Percentiles rank a stretch among this genome's conserved stretches.
Evolutionary conservation across 2,888 invertebrate species (phyloP).

Genomic region (Orthosia incerta): DNA sequence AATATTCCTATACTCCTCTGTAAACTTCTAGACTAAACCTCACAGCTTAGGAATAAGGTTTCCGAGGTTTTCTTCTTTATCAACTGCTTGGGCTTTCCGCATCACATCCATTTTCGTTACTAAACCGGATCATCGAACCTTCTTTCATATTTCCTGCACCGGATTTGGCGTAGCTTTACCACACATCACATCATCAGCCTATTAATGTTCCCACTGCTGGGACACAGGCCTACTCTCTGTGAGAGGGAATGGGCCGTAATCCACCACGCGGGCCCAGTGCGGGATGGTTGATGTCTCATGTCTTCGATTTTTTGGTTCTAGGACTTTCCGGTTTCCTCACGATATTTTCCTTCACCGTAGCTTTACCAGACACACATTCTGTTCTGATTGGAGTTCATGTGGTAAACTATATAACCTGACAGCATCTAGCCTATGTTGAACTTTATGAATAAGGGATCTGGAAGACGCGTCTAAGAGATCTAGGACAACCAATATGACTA

Average conservation of each 20-base stretch:
- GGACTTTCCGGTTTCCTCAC: no score
- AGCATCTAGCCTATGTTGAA: not conserved
- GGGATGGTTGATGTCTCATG: no score
- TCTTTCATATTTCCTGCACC: not conserved
- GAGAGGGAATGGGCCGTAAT: no score
- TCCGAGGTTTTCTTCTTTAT: not conserved
- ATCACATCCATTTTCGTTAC: not conserved
- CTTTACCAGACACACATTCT: no score
- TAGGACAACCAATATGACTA: conserved; percentile 9
- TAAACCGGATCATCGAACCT: not conserved
- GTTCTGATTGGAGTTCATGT: not conserved
- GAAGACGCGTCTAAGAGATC: not conserved
- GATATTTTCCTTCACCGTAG: no score
- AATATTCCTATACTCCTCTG: not conserved
- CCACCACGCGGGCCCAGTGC: no score
- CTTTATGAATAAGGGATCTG: no score
- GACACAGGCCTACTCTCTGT: no score
- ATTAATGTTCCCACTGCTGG: no score
- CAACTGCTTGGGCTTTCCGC: not conserved
- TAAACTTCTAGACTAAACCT: not conserved
- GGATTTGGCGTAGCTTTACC: not conserved
- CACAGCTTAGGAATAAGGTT: not conserved
- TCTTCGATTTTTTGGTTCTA: no score
- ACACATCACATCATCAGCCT: no score
- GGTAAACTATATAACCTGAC: not conserved